Conservation (phyloP, 2,797 vertebrate genomes). For the Poecilia gillii region DNA sequence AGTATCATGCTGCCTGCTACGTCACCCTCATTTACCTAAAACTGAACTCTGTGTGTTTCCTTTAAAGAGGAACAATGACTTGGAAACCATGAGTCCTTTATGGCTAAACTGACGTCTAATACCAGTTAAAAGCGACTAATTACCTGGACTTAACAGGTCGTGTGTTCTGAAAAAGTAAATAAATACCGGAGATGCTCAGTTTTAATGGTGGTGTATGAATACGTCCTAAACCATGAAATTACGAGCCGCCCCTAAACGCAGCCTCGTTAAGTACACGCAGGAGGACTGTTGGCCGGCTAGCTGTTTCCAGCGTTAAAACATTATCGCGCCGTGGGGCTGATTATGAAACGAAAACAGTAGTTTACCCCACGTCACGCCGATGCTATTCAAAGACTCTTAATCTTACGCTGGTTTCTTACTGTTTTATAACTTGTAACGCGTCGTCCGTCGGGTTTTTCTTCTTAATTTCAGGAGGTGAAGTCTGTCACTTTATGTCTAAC, state of each 20-base stretch:
- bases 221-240: slow-evolving; percentile 16
- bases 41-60: background rate
- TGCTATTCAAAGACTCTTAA: slow-evolving; percentile 6
- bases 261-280: slow-evolving; percentile 51
- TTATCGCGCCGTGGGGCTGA: slow-evolving; percentile 15
- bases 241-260: slow-evolving; percentile 46
- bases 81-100: background rate
- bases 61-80: background rate
- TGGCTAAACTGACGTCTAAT: background rate
- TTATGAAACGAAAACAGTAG: slow-evolving; percentile 29
- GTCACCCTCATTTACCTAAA: background rate
- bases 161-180: background rate
- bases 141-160: accelerated
- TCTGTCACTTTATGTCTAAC: slow-evolving; percentile 64
- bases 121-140: background rate
- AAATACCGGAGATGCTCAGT: background rate
- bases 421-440: slow-evolving; percentile 60
- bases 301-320: slow-evolving; percentile 51
- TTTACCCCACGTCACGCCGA: slow-evolving; percentile 15
- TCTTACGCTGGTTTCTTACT: slow-evolving; percentile 62
- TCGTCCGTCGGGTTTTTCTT: slow-evolving; percentile 67
- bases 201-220: slow-evolving; percentile 2
- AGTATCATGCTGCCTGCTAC: background rate
- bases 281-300: slow-evolving; percentile 61
- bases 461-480: slow-evolving; percentile 64